Evolutionary conservation across 2,113 vertebrate genomes (phyloP).

Genomic region (Redunca redunca): DNA sequence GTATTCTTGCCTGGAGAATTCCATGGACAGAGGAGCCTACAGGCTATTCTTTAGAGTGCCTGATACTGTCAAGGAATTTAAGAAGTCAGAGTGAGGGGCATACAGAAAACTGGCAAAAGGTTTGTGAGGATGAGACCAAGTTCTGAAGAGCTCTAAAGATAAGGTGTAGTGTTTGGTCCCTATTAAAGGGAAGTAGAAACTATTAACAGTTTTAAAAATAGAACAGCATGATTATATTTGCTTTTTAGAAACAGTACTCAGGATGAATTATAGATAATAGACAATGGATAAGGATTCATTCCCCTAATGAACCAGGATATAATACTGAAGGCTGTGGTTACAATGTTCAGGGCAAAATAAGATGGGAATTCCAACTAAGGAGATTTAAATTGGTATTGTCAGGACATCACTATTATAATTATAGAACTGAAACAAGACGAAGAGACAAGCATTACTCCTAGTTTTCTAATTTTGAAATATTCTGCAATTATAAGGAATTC

Average conservation of each 20-base stretch:
- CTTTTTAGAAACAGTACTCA: not conserved
- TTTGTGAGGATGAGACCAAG: not conserved
- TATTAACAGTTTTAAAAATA: not conserved
- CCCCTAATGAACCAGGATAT: not conserved
- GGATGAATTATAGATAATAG: not conserved
- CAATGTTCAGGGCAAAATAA: not conserved
- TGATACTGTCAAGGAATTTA: not conserved
- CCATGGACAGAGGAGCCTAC: not conserved
- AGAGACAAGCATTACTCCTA: not conserved
- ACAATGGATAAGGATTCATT: not conserved
- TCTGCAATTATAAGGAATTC: not conserved
- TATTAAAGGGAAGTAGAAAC: not conserved
- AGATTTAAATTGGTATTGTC: not conserved
- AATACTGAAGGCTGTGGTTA: not conserved
- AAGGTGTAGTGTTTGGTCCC: not conserved
- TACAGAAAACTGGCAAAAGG: not conserved
- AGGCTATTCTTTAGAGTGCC: not conserved
- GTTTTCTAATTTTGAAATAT: not conserved
- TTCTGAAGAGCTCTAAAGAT: not conserved
- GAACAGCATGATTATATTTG: not conserved
- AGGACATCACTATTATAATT: not conserved
- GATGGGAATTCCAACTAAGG: not conserved
- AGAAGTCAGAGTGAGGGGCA: not conserved
- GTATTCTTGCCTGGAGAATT: not conserved
- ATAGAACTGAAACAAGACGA: not conserved